Evolutionary conservation across 2,888 invertebrate genomes (phyloP), one percentile per base, ranked within the genome.

Genomic region (Oscheius sp.): DNA sequence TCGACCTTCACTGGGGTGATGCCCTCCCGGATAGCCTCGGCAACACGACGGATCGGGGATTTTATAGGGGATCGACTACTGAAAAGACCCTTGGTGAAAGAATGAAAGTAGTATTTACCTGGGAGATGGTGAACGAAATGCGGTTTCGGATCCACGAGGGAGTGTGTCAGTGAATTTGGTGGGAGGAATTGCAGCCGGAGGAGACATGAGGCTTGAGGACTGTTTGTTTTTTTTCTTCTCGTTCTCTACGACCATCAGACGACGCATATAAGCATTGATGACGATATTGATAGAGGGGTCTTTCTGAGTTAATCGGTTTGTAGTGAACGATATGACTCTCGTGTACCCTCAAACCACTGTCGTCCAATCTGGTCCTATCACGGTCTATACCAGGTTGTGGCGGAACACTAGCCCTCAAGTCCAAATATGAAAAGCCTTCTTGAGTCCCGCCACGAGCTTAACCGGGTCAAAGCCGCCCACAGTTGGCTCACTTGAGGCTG

Each of bases 21-120:
- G 35, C 68, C 68, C 33, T 68, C 68, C 11, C 68, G 53, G 33
- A 68, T 73, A 42, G 75, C 76, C 4, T 78, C 78, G 2, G 75
- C 72, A 3, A 81, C 55, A 35, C 72, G 70, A 10, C 74, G 77
- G 62, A 80, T 80, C 35, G 75, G 75, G 13, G 76, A 68, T 32
- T 73, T 66, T 7, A 76, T 35, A 9, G 76, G 76, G 5, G 75
- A 75, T 5, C 57, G 13, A 11, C 33, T 5, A 70, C 21, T 53
- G 68, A 32, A 13, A 66, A 32, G 32, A n/a, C 5, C 1, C 29
- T 29, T 21, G 53, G 10, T n/a, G 51, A 13, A 21, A 68, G 11
- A 51, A 21, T 29, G 53, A 37, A 7, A 51, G 5, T 50, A 21
- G 47, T 10, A 29, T 9, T 63, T 29, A 65, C 65, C n/a, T n/a